Conservation (phyloP, 2,888 invertebrate genomes). For the Lasioglossum marginatum region DNA sequence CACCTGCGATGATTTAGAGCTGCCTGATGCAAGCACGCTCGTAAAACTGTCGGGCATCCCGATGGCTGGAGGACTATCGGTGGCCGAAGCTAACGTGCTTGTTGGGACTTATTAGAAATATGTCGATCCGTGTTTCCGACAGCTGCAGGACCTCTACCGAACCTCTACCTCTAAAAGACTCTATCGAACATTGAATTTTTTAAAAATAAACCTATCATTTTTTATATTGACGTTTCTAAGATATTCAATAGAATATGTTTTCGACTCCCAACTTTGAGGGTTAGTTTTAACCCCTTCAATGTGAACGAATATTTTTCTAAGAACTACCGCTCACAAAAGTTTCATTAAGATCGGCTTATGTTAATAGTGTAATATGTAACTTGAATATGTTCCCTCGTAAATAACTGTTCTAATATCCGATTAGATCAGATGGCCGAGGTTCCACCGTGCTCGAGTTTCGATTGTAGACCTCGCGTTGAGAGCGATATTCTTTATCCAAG, state of each 20-base stretch:
- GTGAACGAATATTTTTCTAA: not conserved
- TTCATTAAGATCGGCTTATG: not conserved
- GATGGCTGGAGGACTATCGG: not conserved
- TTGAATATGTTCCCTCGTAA: not conserved
- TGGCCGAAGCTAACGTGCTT: not conserved
- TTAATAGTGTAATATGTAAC: too few relatives aligned
- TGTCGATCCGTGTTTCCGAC: not conserved
- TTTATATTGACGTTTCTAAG: too few relatives aligned
- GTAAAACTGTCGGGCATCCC: conserved; percentile 4
- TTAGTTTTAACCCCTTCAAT: not conserved
- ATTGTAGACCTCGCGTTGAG: not conserved
- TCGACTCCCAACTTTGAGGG: not conserved
- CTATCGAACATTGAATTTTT: too few relatives aligned
- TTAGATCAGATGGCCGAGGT: not conserved
- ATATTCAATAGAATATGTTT: not conserved
- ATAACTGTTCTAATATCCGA: not conserved
- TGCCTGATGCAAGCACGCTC: not conserved
- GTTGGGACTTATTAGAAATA: not conserved
- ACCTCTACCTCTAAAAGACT: too few relatives aligned
- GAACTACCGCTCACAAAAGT: not conserved
- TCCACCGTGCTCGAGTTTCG: not conserved
- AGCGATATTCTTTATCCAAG: not conserved
- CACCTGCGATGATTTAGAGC: conserved; percentile 38
- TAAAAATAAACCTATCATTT: too few relatives aligned
- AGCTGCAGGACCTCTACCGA: not conserved